Evolutionary conservation across 2,888 invertebrate species (phyloP), one percentile per base, ranked within the genome.

Genomic region (Sarcophaga carnaria): DNA sequence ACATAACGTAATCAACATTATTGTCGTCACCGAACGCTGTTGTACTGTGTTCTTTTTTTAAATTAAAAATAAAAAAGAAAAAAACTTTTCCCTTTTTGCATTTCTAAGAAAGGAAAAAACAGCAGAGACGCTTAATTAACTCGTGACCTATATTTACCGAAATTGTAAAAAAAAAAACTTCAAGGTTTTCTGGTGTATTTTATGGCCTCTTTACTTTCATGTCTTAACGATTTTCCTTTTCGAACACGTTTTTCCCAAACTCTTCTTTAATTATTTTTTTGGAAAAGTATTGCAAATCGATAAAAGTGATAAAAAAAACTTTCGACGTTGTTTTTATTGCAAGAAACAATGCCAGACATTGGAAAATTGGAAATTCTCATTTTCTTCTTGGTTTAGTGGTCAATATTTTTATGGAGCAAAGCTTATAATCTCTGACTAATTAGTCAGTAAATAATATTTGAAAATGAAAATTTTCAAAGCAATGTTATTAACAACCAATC

Each of bases 71-170:
- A n/a, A 64, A n/a, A 8, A 54, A 25, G n/a, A 25, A 60, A 25
- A 60, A 37, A 37, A 37, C 8, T 6, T n/a, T 49, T 10, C 49
- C 54, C 14, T 37, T 77, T 37, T 54, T 20, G n/a, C 62, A n/a
- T 62, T n/a, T 59, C 14, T 17, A 62, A 62, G 17, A 69, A 69
- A 6, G 20, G 4, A 69, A 47, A 47, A 5, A 69, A 20, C 20
- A 54, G 5, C 12, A 54, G 54, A 54, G 17, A 54, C 54, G 54
- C 17, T 54, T 12, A 76, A 67, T 59, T 67, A 60, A 47, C 60
- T 78, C 25, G 60, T 78, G 77, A 78, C 60, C 69, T 17, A 78
- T 62, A 70, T 70, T 25, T 45, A 45, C 60, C 37, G 10, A 37
- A 37, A 37, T 37, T 37, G 37, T 37, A 37, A 37, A 37, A 37